Base-by-base conservation (phyloP, 2,797 vertebrate genomes). In the Artibeus lituratus region DNA sequence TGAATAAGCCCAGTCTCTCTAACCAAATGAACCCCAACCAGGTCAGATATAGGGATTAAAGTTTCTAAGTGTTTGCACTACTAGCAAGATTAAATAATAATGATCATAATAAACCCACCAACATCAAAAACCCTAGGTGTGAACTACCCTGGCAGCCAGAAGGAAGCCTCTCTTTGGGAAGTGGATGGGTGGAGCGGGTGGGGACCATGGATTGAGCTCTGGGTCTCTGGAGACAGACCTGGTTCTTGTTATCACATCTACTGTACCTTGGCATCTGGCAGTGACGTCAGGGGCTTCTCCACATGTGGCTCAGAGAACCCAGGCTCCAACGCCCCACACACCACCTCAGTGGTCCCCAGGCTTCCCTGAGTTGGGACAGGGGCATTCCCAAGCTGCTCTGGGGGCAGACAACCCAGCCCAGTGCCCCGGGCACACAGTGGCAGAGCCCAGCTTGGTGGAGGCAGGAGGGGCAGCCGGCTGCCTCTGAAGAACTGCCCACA, bases 401-500 rank as follows among this genome's bases (percentile, higher is more conserved):
- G 42, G 44, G 2, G 19, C 44, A 86, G 18, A 8, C 9, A 7
- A 6, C 37, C 62, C 42, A 39, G 70, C 35, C 26, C 26, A 16
- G 5, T 1, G 10, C 29, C 18, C 2, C 9, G 53, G 22, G 29
- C 32, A 44, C 59, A 9, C 16, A 14, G 72, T 0, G 10, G 7
- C 47, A 26, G 3, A 51, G 19, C 5, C 18, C 7, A 70, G 37
- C 15, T 37, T 62, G 37, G 39, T 3, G 3, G 47, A 22, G 47
- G 47, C 16, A n/a, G 57, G 32, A 78, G 10, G 19, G 42, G 32
- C 37, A 22, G 29, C 3, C 55, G 3, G 7, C 67, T 35, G 69
- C 7, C 7, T 22, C 87, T 0, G 0, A 2, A 3, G 24, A 22
- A 10, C 16, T 2, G 7, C 42, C 22, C 5, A 11, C 1, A 1